Percentiles rank a stretch among this genome's conserved stretches.
phyloP scores from a whole-genome alignment of 2,888 invertebrate genomes.

The Adelphocoris suturalis region DNA sequence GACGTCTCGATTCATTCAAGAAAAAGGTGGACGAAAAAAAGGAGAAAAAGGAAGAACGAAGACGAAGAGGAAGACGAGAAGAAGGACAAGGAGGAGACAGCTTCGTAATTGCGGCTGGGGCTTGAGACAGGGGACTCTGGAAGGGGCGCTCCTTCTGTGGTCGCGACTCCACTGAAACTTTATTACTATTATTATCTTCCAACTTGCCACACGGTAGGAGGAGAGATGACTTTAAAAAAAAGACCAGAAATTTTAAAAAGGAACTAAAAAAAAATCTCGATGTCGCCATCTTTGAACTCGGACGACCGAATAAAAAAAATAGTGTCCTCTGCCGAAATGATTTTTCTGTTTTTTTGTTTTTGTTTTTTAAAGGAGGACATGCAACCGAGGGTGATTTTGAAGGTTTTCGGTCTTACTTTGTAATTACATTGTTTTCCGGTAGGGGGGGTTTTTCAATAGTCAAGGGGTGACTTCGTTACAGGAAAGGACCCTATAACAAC shows the following conservation, averaged over 20 bases:
- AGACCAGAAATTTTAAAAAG: background rate
- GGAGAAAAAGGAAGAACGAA: background rate
- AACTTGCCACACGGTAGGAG: conserved; percentile 59
- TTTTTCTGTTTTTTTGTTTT: no score
- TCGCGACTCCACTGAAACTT: conserved; percentile 64
- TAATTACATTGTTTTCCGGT: conserved; percentile 45
- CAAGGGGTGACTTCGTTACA: conserved; percentile 8
- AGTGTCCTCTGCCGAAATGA: conserved; percentile 40
- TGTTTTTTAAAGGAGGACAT: conserved; percentile 9
- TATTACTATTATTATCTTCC: conserved; percentile 63
- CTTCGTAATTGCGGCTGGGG: conserved; percentile 53
- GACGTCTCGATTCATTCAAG: conserved; percentile 45
- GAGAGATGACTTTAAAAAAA: conserved; percentile 17
- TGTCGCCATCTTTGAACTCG: conserved; percentile 55
- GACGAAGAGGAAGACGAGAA: background rate
- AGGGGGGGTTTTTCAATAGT: background rate
- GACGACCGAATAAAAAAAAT: conserved; percentile 32
- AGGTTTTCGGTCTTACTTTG: background rate
- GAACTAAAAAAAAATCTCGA: conserved; percentile 12
- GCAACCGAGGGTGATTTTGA: conserved; percentile 13
- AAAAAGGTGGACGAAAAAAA: conserved; percentile 20
- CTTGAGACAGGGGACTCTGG: conserved; percentile 6
- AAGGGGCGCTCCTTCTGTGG: conserved; percentile 40
- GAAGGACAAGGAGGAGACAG: conserved; percentile 36
- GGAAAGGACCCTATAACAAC: conserved; percentile 16